Conservation (phyloP, 2,888 invertebrate genomes). For the Geophilus truncorum region DNA sequence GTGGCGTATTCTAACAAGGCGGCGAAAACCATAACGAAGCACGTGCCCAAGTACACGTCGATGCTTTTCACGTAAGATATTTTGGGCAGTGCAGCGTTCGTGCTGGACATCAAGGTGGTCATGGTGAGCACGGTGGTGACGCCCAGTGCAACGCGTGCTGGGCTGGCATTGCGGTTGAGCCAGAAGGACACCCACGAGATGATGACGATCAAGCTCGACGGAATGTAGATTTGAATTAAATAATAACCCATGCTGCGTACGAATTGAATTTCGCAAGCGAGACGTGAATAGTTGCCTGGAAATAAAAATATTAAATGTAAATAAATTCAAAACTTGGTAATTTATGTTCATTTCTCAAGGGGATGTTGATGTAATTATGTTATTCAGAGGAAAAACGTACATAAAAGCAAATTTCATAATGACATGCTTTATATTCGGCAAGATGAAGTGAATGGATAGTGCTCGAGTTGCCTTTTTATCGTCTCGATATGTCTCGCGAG, state of each 20-base stretch:
- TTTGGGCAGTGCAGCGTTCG: slow-evolving; percentile 93
- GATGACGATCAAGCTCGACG: slow-evolving; percentile 92
- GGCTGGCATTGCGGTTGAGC: slow-evolving; percentile 91
- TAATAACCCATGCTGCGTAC: slow-evolving; percentile 98
- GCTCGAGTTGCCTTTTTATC: background rate
- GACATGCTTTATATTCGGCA: background rate
- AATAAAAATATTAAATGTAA: no score
- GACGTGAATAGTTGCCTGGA: slow-evolving; percentile 85
- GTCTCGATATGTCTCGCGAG: background rate
- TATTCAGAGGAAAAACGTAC: background rate
- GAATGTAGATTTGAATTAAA: slow-evolving; percentile 96
- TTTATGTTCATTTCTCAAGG: no score
- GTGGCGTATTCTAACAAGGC: slow-evolving; percentile 96
- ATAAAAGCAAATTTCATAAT: background rate
- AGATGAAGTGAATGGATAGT: background rate
- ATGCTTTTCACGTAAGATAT: slow-evolving; percentile 97
- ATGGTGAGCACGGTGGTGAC: slow-evolving; percentile 95
- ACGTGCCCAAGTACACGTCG: slow-evolving; percentile 94
- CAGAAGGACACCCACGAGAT: slow-evolving; percentile 97
- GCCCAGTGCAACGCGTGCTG: slow-evolving; percentile 86
- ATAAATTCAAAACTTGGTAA: no score
- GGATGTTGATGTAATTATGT: background rate
- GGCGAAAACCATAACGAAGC: slow-evolving; percentile 99
- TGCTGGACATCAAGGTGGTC: slow-evolving; percentile 96
- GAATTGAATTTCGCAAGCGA: slow-evolving; percentile 95